Evolutionary conservation across 2,888 invertebrate genomes (phyloP).

Genomic region (Gymnosoma rotundatum): DNA sequence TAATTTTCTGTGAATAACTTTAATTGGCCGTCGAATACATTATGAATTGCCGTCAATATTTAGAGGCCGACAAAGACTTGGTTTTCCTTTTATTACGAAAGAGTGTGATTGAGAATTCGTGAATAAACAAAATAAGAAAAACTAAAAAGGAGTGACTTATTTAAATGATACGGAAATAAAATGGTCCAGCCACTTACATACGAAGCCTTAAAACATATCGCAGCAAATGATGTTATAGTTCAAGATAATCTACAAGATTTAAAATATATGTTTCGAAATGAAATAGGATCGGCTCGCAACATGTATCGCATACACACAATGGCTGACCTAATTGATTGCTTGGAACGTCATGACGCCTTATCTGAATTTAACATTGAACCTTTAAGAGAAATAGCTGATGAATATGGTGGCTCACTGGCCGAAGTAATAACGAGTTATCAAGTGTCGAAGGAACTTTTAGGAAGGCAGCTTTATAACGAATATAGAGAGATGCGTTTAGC

Average conservation of each 20-base stretch:
- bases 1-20: too few species aligned
- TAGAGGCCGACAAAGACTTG: too few species aligned
- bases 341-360: constrained; percentile 77
- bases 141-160: not conserved
- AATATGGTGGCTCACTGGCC: constrained; percentile 67
- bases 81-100: too few species aligned
- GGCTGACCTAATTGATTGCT: constrained; percentile 76
- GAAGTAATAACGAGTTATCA: constrained; percentile 72
- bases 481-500: constrained; percentile 75
- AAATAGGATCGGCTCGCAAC: constrained; percentile 76
- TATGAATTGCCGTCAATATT: too few species aligned
- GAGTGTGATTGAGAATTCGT: too few species aligned
- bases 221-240: constrained; percentile 51
- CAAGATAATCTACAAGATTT: constrained; percentile 71
- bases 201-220: constrained; percentile 75
- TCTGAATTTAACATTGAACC: constrained; percentile 75
- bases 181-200: constrained; percentile 72
- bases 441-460: constrained; percentile 23
- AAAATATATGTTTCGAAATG: constrained; percentile 73
- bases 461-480: constrained; percentile 63
- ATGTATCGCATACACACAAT: constrained; percentile 73
- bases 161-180: not conserved
- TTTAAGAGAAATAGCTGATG: constrained; percentile 71
- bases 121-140: not conserved
- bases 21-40: too few species aligned